Evolutionary conservation across 2,797 vertebrate species (phyloP).

Genomic region (Pipistrellus pipistrellus): DNA sequence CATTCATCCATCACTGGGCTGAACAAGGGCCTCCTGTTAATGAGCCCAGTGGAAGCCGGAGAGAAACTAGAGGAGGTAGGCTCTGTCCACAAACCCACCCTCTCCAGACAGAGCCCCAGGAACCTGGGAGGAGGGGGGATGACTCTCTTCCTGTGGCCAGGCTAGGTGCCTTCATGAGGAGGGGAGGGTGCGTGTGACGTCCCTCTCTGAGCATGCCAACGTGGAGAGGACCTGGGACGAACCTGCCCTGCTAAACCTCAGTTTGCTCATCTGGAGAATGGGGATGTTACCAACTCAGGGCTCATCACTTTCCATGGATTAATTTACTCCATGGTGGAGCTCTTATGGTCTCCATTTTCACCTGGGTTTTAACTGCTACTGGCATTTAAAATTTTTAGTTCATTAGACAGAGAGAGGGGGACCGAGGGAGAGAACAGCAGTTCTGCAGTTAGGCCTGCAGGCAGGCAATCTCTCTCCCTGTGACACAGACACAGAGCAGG

Average conservation of each 20-base stretch:
- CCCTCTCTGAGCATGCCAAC: neutral
- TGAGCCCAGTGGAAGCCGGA: neutral
- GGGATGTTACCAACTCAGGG: neutral
- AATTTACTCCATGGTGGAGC: neutral
- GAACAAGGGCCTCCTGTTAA: conserved; percentile 75
- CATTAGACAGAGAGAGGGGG: neutral
- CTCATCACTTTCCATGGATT: neutral
- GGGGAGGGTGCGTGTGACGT: neutral
- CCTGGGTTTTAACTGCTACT: neutral
- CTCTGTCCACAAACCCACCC: neutral
- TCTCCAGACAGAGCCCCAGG: neutral
- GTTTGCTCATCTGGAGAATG: neutral
- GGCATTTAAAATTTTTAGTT: neutral
- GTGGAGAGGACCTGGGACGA: neutral
- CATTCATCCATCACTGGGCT: neutral
- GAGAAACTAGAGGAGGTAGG: neutral
- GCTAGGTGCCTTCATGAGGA: too few relatives aligned
- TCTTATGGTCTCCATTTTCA: neutral
- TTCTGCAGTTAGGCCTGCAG: neutral
- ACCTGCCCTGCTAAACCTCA: neutral
- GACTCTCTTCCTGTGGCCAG: neutral
- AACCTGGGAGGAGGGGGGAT: neutral
- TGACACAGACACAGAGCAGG: neutral
- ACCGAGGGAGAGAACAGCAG: neutral
- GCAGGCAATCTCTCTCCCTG: neutral